Evolutionary conservation across 2,797 vertebrate genomes (phyloP).

Genomic region (Cacajao melanocephalus): DNA sequence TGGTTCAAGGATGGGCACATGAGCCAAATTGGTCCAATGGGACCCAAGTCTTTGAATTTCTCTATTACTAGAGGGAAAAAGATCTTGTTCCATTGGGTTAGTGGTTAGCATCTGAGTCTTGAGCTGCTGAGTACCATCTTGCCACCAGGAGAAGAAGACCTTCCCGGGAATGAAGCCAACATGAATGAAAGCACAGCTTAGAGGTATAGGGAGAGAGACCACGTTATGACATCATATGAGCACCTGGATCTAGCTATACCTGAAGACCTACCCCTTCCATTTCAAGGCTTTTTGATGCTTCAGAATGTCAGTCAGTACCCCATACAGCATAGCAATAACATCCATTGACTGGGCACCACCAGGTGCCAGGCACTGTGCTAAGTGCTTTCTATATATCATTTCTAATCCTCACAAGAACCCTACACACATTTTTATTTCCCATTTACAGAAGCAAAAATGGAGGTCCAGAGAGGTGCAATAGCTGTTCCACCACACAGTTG

Average conservation of each 20-base stretch:
- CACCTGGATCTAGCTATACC: not conserved
- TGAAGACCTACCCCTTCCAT: not conserved
- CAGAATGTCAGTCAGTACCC: not conserved
- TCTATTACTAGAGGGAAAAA: not conserved
- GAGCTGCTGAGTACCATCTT: not conserved
- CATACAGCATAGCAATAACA: not conserved
- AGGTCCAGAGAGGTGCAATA: not conserved
- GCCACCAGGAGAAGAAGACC: not conserved
- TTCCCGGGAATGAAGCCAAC: not conserved
- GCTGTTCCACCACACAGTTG: not conserved
- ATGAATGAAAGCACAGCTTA: not conserved
- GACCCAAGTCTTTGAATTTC: not conserved
- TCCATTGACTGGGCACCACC: not conserved
- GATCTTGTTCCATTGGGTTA: not conserved
- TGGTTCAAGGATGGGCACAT: not conserved
- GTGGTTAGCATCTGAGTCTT: not conserved
- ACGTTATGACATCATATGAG: not conserved
- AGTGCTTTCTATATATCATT: not conserved
- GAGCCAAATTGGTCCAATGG: not conserved
- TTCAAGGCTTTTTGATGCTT: not conserved
- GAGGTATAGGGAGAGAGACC: not conserved
- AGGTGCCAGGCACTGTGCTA: not conserved
- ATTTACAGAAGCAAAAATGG: not conserved
- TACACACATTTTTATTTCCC: not conserved
- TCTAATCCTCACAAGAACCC: not conserved